A percentile compares a stretch with the other conserved stretches of the same genome.
These are phyloP conservation scores for Sebastolobus altivelis DNA, from an alignment of 2,797 vertebrate genomes.

Conservation along the genomic window DNA sequence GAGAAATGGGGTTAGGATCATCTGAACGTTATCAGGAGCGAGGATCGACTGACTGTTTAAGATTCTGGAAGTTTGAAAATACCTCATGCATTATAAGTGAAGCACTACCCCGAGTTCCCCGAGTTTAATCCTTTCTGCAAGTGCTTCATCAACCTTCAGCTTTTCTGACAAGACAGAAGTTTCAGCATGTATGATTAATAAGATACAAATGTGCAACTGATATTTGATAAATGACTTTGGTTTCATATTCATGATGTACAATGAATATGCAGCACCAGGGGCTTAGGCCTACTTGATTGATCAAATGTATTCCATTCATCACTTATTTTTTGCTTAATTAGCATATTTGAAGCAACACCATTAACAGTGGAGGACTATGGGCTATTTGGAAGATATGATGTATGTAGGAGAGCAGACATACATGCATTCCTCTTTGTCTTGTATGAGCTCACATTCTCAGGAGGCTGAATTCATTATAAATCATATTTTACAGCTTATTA, in stretches of 20 bases:
- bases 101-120: conserved; percentile 57
- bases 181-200: conserved; percentile 84
- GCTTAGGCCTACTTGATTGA: conserved; percentile 84
- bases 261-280: conserved; percentile 85
- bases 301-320: conserved; percentile 86
- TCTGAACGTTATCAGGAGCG: background rate
- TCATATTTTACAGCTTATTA: conserved; percentile 55
- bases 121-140: conserved; percentile 75
- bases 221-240: conserved; percentile 83
- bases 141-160: conserved; percentile 82
- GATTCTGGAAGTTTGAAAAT: conserved; percentile 70
- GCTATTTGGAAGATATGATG: conserved; percentile 78
- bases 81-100: conserved; percentile 70
- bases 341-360: conserved; percentile 82
- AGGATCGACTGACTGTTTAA: conserved; percentile 53
- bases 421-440: conserved; percentile 75
- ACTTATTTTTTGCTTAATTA: conserved; percentile 83
- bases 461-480: conserved; percentile 63
- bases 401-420: conserved; percentile 70
- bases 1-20: conserved; percentile 4
- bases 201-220: conserved; percentile 84
- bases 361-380: conserved; percentile 76
- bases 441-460: conserved; percentile 54
- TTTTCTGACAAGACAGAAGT: conserved; percentile 81
- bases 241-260: conserved; percentile 85